These are phyloP conservation scores for Bubo scandiacus DNA, from an alignment of 2,113 vertebrate genomes.

Conservation along the genomic window DNA sequence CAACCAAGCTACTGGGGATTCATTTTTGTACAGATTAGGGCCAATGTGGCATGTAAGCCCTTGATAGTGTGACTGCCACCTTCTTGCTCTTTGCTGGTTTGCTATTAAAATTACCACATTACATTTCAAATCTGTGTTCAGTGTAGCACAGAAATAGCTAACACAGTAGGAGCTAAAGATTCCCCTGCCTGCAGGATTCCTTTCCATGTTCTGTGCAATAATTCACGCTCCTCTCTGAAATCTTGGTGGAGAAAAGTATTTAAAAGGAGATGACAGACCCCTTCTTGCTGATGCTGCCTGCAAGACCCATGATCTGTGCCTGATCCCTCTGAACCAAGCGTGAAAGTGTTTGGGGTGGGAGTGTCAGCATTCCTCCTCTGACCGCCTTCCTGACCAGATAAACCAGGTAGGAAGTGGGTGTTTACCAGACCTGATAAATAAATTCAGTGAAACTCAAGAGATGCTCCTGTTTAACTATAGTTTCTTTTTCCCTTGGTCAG, in stretches of 20 bases:
- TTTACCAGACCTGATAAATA: not conserved
- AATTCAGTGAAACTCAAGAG: not conserved
- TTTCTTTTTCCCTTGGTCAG: not conserved
- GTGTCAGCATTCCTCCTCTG: not conserved
- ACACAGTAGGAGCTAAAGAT: not conserved
- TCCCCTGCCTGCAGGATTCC: not conserved
- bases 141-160: not conserved
- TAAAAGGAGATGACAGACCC: not conserved
- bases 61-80: not conserved
- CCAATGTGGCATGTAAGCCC: not conserved
- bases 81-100: not conserved
- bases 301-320: not conserved
- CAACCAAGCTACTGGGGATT: not conserved
- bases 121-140: not conserved
- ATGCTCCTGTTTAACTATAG: not conserved
- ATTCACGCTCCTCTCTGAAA: not conserved
- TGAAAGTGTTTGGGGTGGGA: rapidly evolving
- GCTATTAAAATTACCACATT: not conserved
- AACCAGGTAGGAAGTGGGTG: not conserved
- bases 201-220: not conserved
- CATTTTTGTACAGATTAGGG: not conserved
- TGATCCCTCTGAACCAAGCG: rapidly evolving
- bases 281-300: not conserved
- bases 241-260: not conserved
- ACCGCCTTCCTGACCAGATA: not conserved